Conservation (phyloP, 1,140 invertebrate genomes). For the Hyles vespertilio region DNA sequence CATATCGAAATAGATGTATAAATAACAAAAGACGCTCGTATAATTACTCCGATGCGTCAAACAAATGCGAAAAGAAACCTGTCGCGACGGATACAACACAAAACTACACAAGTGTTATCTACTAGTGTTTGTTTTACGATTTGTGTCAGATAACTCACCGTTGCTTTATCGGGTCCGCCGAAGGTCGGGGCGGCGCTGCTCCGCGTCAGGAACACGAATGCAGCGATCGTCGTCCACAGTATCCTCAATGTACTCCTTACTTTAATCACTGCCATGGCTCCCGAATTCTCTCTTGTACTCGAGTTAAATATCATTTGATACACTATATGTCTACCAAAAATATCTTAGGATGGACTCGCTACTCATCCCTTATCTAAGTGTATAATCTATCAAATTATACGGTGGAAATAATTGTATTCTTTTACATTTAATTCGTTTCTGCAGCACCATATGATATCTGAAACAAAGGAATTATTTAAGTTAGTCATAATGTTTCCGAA, state of each 20-base stretch:
- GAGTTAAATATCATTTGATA: conserved; percentile 53
- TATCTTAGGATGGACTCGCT: conserved; percentile 43
- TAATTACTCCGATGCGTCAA: too few relatives aligned
- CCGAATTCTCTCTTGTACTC: conserved; percentile 34
- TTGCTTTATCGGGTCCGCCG: conserved; percentile 55
- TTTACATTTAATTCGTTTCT: conserved; percentile 32
- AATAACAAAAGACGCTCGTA: too few relatives aligned
- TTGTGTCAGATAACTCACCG: conserved; percentile 43
- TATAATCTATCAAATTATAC: conserved; percentile 28
- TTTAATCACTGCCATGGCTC: conserved; percentile 48
- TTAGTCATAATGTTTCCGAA: neutral
- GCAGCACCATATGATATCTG: conserved; percentile 43
- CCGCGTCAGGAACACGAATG: conserved; percentile 48
- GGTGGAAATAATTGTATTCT: conserved; percentile 37
- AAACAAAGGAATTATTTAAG: conserved; percentile 41
- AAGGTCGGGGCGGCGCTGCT: conserved; percentile 61
- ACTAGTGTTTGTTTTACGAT: too few relatives aligned
- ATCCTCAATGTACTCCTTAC: conserved; percentile 54
- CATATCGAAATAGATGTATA: too few relatives aligned
- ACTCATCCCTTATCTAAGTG: conserved; percentile 24
- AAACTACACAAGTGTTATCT: too few relatives aligned
- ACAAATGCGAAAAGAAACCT: too few relatives aligned
- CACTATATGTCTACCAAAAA: conserved; percentile 38
- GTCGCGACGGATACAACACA: too few relatives aligned
- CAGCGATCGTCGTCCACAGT: conserved; percentile 42